phyloP scores from a whole-genome alignment of 2,797 vertebrate species.

The Helicolenus hilgendorfi region DNA sequence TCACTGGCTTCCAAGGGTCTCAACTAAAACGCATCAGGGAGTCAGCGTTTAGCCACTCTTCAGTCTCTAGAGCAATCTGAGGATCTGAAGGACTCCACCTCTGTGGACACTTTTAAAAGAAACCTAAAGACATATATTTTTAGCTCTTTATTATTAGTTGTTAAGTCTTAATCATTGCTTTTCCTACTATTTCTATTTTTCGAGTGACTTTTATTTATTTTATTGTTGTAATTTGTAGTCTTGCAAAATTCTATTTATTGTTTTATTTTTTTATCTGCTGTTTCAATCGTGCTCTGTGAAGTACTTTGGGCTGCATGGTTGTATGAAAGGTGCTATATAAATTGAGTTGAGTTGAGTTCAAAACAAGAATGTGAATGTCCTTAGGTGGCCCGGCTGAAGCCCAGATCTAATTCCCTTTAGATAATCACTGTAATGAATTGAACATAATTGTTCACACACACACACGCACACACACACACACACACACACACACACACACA shows the following conservation, averaged over 20 bases:
- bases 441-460: not conserved
- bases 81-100: not conserved
- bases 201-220: not conserved
- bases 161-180: not conserved
- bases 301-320: not conserved
- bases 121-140: not conserved
- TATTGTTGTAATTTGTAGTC: not conserved
- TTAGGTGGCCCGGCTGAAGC: not conserved
- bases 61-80: not conserved
- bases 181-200: not conserved
- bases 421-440: slow-evolving; percentile 5
- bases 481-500: not conserved
- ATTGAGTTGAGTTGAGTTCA: not conserved
- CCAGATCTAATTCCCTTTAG: not conserved
- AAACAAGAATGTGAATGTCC: slow-evolving; percentile 19
- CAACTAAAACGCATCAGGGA: too few relatives aligned
- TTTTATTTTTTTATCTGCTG: not conserved
- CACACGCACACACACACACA: not conserved
- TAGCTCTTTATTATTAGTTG: not conserved
- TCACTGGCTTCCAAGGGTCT: not conserved
- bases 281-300: not conserved
- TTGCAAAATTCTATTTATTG: not conserved
- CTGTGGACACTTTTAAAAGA: not conserved
- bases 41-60: too few relatives aligned
- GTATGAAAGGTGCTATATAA: not conserved